A percentile compares a stretch with the other conserved stretches of the same genome.
Conservation (phyloP, 2,888 invertebrate genomes). For the Plebejus anna region DNA sequence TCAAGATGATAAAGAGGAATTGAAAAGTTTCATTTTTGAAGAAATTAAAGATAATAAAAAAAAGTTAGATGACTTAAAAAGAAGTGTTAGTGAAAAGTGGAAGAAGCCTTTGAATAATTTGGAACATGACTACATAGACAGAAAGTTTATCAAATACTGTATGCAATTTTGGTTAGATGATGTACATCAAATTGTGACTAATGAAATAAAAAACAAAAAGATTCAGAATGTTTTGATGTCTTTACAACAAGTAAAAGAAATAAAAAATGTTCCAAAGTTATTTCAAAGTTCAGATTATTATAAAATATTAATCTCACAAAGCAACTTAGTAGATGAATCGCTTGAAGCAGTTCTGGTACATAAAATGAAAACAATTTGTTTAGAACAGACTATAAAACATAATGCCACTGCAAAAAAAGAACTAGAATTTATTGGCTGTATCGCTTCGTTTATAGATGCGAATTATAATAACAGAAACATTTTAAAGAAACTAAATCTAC, state of each 20-base stretch:
- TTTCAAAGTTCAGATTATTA: conserved; percentile 16
- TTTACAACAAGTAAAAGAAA: background rate
- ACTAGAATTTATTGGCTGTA: conserved; percentile 10
- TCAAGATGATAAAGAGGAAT: background rate
- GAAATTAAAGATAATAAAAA: background rate
- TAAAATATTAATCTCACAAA: background rate
- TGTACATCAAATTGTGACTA: background rate
- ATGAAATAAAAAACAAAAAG: conserved; percentile 15
- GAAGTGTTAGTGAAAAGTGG: background rate
- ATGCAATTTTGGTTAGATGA: conserved; percentile 11
- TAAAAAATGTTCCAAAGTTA: conserved; percentile 15
- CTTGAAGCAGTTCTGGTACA: background rate
- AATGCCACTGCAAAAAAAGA: conserved; percentile 13
- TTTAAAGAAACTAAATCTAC: background rate
- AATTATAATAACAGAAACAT: background rate
- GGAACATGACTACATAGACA: conserved; percentile 9
- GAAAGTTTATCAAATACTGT: conserved; percentile 18
- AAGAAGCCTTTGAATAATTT: conserved; percentile 7
- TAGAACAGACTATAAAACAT: background rate
- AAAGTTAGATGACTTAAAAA: background rate
- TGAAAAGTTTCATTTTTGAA: background rate
- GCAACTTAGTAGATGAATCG: background rate
- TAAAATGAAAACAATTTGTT: background rate
- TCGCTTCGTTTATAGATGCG: background rate
- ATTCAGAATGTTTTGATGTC: background rate